phyloP scores from a whole-genome alignment of 1,140 invertebrate species.

The Zaprionus camerounensis region DNA sequence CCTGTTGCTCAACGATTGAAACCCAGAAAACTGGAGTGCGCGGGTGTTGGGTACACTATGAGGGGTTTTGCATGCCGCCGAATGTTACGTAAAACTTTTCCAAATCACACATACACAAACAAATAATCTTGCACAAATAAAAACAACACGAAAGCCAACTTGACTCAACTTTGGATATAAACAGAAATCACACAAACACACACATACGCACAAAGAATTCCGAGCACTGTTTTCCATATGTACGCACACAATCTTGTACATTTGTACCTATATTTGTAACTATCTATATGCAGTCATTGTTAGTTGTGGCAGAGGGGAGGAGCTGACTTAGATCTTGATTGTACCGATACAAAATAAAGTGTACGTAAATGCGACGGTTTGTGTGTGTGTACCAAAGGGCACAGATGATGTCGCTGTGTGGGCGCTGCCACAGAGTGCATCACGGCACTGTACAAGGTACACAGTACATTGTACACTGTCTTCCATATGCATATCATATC shows the following conservation, averaged over 20 bases:
- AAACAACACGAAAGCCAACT: conserved; percentile 64
- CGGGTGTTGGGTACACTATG: conserved; percentile 7
- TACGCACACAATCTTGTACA: not conserved
- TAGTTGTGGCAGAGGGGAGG: not conserved
- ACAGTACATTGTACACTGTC: not conserved
- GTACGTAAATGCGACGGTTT: not conserved
- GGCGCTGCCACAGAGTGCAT: conserved; percentile 40
- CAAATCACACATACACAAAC: conserved; percentile 61
- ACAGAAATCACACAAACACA: conserved; percentile 21
- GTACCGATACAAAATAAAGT: conserved; percentile 12
- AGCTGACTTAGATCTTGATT: conserved; percentile 24
- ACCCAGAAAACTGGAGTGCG: conserved; percentile 17
- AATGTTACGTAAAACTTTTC: conserved; percentile 71
- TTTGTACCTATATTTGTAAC: not conserved
- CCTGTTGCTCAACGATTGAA: conserved; percentile 29
- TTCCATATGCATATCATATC: not conserved
- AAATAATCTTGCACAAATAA: conserved; percentile 65
- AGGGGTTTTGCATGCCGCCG: conserved; percentile 17
- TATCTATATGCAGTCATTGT: conserved; percentile 8
- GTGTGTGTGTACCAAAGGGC: not conserved
- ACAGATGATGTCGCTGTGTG: conserved; percentile 25
- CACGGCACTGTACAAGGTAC: conserved; percentile 26
- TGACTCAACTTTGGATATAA: conserved; percentile 66
- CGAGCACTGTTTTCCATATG: conserved; percentile 14
- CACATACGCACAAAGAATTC: conserved; percentile 20